phyloP scores from a whole-genome alignment of 2,113 vertebrate genomes.

The Ginglymostoma cirratum region DNA sequence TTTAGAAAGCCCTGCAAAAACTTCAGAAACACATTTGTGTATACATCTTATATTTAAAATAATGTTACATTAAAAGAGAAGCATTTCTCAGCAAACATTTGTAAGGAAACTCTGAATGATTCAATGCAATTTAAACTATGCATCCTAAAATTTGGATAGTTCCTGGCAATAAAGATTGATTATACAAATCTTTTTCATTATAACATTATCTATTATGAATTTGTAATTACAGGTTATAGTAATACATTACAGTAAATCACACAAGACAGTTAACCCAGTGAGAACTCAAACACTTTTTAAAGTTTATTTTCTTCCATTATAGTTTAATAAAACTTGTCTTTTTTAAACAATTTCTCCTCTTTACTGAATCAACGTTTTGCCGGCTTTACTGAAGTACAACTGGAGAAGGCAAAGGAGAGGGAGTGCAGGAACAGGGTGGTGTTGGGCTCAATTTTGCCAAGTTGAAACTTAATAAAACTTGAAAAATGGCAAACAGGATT shows the following conservation, averaged over 20 bases:
- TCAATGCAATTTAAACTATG: slow-evolving; percentile 23
- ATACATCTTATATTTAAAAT: background rate
- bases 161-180: slow-evolving; percentile 18
- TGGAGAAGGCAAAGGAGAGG: background rate
- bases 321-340: background rate
- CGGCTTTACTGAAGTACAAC: background rate
- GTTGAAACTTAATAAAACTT: background rate
- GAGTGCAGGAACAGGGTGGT: background rate
- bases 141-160: background rate
- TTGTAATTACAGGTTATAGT: slow-evolving; percentile 19
- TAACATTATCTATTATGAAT: slow-evolving; percentile 21
- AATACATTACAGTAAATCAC: background rate
- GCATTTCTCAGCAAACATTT: background rate
- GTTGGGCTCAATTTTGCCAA: background rate
- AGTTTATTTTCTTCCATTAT: background rate
- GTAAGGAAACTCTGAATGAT: background rate
- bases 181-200: background rate
- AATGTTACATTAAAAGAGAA: background rate
- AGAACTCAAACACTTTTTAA: background rate
- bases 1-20: background rate
- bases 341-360: background rate
- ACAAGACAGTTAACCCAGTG: background rate
- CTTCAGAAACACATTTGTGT: background rate
- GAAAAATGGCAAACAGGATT: background rate
- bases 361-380: background rate